A percentile compares a stretch with the other conserved stretches of the same genome.
These are phyloP conservation scores for Dendrolimus punctatus DNA, from an alignment of 1,140 invertebrate genomes.

Conservation along the genomic window DNA sequence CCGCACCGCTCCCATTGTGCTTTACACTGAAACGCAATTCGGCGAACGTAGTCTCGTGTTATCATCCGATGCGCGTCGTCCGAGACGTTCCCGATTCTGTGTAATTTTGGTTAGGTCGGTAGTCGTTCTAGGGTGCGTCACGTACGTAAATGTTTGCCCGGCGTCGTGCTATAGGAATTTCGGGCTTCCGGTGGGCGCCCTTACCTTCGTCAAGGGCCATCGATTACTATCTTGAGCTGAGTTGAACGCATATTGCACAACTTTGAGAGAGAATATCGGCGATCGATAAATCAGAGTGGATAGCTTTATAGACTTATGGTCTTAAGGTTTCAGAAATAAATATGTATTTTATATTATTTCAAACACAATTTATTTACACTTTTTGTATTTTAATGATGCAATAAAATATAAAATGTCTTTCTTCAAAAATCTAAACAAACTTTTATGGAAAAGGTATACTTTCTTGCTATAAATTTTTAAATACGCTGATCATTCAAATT, in stretches of 20 bases:
- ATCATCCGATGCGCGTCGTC: constrained; percentile 23
- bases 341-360: too few relatives aligned
- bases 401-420: too few relatives aligned
- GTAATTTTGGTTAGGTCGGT: constrained; percentile 29
- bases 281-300: constrained; percentile 32
- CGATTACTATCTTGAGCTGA: constrained; percentile 43
- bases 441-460: too few relatives aligned
- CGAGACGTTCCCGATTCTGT: constrained; percentile 41
- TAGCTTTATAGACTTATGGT: constrained; percentile 20
- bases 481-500: too few relatives aligned
- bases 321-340: not conserved
- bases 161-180: constrained; percentile 42
- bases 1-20: too few relatives aligned
- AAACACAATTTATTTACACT: too few relatives aligned
- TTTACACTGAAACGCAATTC: too few relatives aligned
- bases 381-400: too few relatives aligned
- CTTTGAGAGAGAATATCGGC: constrained; percentile 26
- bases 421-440: too few relatives aligned
- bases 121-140: constrained; percentile 36
- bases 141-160: constrained; percentile 58
- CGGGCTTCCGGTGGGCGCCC: constrained; percentile 40
- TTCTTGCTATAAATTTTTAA: too few relatives aligned
- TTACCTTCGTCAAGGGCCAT: constrained; percentile 49
- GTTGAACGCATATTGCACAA: constrained; percentile 52
- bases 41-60: constrained; percentile 18